Evolutionary conservation across 2,113 vertebrate species (phyloP), one percentile per base, ranked within the genome.

Genomic region (Hippopotamus amphibius): DNA sequence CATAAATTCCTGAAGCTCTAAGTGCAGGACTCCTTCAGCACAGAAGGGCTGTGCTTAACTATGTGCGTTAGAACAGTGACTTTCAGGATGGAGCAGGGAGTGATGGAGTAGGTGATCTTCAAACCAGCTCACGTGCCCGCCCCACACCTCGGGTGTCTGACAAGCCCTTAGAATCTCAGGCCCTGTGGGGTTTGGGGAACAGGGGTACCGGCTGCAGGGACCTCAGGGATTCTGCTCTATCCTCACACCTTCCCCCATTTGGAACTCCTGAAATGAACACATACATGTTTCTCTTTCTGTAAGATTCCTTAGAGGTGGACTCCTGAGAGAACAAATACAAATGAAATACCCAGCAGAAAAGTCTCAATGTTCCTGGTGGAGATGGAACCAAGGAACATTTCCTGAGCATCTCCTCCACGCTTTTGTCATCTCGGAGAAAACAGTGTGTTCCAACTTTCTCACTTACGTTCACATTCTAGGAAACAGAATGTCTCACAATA

Each of bases 281-380:
- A 90, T 86, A 30, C 5, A 2, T 0, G 1, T 16, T 71, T 93
- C 30, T 93, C 61, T 88, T 88, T 80, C 41, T 53, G 50, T 17
- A 37, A 37, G 21, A 53, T 63, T 74, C 71, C 76, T 71, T 4
- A 46, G 79, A 97, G 46, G 43, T 26, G 9, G 33, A 6, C 69
- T 93, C 79, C 68, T 63, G n/a, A 43, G 33, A 61, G 90, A 87
- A 88, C 7, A 81, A 43, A 86, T 46, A 66, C 74, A 94, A 93
- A 93, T 59, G 87, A 85, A 91, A 95, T 30, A 43, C 53, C 55
- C 79, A 66, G 76, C 71, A 81, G 83, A 93, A 81, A 24, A 85
- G 41, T 50, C 76, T 68, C 68, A 11, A 0, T 94, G 96, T 95
- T 96, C 83, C 83, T 46, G 65, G 79, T 3, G 3, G 61, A 93